Conservation (phyloP, 2,113 vertebrate species). For the Euleptes europaea region DNA sequence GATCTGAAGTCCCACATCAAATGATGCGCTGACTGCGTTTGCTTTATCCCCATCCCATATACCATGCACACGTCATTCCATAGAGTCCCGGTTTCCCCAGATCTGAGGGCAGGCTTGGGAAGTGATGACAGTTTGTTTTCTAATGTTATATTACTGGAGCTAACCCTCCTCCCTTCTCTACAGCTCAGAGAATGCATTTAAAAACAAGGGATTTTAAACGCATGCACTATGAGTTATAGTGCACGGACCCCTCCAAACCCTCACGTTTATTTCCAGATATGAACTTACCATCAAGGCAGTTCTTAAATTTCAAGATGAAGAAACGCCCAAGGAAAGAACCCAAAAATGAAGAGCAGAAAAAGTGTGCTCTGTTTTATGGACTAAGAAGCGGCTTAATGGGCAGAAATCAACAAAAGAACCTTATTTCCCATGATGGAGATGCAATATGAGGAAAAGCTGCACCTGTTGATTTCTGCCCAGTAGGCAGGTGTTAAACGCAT, state of each 20-base stretch:
- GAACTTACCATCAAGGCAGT: not conserved
- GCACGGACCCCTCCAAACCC: not conserved
- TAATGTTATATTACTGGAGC: not conserved
- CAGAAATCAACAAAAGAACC: not conserved
- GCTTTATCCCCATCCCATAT: not conserved
- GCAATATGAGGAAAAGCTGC: not conserved
- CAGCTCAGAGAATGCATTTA: not conserved
- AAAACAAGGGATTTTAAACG: not conserved
- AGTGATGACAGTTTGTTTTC: not conserved
- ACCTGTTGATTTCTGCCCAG: not conserved
- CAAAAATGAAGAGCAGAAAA: not conserved
- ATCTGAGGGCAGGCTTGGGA: not conserved
- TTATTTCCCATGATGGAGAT: not conserved
- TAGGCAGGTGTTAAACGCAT: not conserved
- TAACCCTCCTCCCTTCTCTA: not conserved
- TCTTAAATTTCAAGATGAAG: not conserved
- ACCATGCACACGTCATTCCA: not conserved
- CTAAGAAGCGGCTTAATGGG: not conserved
- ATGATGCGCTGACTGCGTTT: not conserved
- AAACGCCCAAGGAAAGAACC: not conserved
- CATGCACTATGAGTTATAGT: not conserved
- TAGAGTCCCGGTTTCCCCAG: not conserved
- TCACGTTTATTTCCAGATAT: not conserved
- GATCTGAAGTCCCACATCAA: conserved; percentile 10
- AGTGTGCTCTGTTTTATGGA: not conserved